Conservation (phyloP, 1,140 invertebrate genomes). For the Paraescarpia echinospica region DNA sequence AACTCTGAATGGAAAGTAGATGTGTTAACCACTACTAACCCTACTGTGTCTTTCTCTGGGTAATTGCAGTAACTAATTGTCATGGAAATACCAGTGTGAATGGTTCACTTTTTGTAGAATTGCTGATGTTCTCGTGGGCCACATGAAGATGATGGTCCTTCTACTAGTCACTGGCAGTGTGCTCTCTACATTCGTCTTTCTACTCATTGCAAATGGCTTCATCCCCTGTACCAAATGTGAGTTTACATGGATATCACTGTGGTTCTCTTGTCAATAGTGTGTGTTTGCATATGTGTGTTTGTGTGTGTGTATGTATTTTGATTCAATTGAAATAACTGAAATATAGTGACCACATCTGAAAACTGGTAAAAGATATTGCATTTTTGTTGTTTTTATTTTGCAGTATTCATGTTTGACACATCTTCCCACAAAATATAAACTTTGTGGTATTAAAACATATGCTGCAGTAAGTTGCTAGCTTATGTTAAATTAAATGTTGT, state of each 20-base stretch:
- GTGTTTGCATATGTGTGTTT: no score
- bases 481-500: no score
- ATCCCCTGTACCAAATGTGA: background rate
- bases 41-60: background rate
- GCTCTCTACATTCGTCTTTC: slow-evolving; percentile 26
- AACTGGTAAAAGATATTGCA: no score
- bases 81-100: slow-evolving; percentile 1
- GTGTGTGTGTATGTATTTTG: no score
- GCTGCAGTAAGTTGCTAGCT: no score
- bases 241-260: background rate
- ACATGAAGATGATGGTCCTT: slow-evolving; percentile 40
- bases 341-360: no score
- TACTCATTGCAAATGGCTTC: slow-evolving; percentile 24
- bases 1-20: no score
- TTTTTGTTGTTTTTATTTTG: background rate
- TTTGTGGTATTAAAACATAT: background rate
- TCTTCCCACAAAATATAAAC: no score
- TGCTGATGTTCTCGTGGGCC: slow-evolving; percentile 37
- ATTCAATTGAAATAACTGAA: no score
- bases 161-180: slow-evolving; percentile 30
- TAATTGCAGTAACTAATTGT: background rate
- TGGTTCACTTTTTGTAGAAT: slow-evolving; percentile 33
- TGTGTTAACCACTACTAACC: no score
- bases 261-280: no score
- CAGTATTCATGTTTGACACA: background rate